Conservation (phyloP, 2,888 invertebrate genomes). For the Epirrita christyi region DNA sequence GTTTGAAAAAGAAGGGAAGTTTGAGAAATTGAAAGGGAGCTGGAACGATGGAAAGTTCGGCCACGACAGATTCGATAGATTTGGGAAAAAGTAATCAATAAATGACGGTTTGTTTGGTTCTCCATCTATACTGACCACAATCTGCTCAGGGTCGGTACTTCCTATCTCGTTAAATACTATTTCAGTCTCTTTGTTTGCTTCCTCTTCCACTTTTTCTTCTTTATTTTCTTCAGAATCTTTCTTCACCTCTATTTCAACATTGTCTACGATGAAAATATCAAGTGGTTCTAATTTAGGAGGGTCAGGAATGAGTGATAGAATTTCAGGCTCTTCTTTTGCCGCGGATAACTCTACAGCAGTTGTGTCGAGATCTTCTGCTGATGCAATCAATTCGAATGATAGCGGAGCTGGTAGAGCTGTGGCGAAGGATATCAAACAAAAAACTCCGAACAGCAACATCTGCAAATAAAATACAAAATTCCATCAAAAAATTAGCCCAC, state of each 20-base stretch:
- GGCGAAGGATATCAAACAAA: slow-evolving; percentile 50
- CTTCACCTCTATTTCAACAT: slow-evolving; percentile 7
- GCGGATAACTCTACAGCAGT: slow-evolving; percentile 1
- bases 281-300: slow-evolving; percentile 32
- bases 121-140: slow-evolving; percentile 3
- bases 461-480: slow-evolving; percentile 38
- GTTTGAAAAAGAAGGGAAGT: slow-evolving; percentile 15
- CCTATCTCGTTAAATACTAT: slow-evolving; percentile 4
- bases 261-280: neutral
- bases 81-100: neutral
- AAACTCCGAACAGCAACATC: slow-evolving; percentile 51
- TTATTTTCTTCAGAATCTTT: slow-evolving; percentile 12
- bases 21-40: slow-evolving; percentile 16
- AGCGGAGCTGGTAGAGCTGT: slow-evolving; percentile 49
- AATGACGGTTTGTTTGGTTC: neutral
- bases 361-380: slow-evolving; percentile 22
- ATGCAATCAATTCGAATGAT: slow-evolving; percentile 15
- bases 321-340: slow-evolving; percentile 13
- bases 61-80: slow-evolving; percentile 3
- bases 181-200: slow-evolving; percentile 21
- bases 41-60: neutral
- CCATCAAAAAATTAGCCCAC: neutral
- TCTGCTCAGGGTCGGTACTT: slow-evolving; percentile 14
- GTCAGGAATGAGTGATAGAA: slow-evolving; percentile 17
- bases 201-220: slow-evolving; percentile 17